Evolutionary conservation across 2,113 vertebrate genomes (phyloP), one percentile per base, ranked within the genome.

Genomic region (Sakesphorus luctuosus): DNA sequence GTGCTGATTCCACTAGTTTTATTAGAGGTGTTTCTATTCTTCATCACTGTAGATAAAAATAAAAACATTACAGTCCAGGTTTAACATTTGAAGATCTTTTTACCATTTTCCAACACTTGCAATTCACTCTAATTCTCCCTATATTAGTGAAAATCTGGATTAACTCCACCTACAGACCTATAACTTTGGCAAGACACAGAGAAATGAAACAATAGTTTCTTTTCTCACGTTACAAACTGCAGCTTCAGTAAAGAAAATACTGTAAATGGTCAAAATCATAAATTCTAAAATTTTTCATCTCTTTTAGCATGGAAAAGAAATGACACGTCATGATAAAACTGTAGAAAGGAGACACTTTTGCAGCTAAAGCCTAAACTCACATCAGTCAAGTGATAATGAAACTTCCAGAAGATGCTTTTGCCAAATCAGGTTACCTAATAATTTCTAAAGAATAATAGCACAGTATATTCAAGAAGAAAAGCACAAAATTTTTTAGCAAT

Each of bases 121-220:
- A 62, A 47, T 66, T 94, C 21, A 7, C 52, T 80, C 43, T 77
- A 91, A 69, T 69, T 84, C 82, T n/a, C 11, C 43, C 68, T 52
- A 18, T 79, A 84, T 47, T 91, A 62, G 62, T 50, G 59, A 91
- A 95, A 95, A 85, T 44, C 33, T 95, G 91, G 92, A 96, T 47
- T 52, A 49, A 56, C 67, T 86, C 87, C 94, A 94, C 75, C 63
- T 90, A 67, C 83, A 93, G 72, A 24, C 49, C 49, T 58, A 0
- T 13, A 90, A 71, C 7, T 59, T 83, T 94, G 94, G 94, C 89
- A 94, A 76, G 44, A 86, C 3, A 93, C 0, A 87, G 81, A 55
- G 58, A 94, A 85, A 87, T 92, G 84, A 29, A 95, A 86, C 47
- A 68, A 77, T 11, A 40, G 24, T 72, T 83, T 71, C 65, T 80